Conservation (phyloP, 1,140 invertebrate genomes). For the Drosophila oshimai region DNA sequence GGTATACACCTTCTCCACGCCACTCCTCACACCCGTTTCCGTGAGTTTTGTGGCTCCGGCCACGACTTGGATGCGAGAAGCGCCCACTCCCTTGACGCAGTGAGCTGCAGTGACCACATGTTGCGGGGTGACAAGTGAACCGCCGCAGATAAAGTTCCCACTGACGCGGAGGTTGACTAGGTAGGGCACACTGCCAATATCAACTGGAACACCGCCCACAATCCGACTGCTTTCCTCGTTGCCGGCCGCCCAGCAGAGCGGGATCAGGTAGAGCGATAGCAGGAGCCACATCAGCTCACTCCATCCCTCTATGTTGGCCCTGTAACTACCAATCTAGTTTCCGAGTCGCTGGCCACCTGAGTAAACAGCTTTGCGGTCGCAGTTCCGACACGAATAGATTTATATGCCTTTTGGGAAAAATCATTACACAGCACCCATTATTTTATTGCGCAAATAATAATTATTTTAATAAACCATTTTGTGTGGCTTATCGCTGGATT, state of each 20-base stretch:
- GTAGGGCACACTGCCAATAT: constrained; percentile 64
- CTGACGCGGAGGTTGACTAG: constrained; percentile 56
- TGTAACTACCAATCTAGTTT: constrained; percentile 18
- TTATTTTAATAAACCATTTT: constrained; percentile 73
- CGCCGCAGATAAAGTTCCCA: constrained; percentile 61
- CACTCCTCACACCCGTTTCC: constrained; percentile 38
- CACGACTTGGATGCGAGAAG: constrained; percentile 46
- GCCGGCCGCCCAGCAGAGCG: constrained; percentile 1
- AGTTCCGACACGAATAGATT: constrained; percentile 53
- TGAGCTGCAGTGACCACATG: constrained; percentile 71
- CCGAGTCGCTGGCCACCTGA: constrained; percentile 37
- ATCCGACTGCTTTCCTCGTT: constrained; percentile 57
- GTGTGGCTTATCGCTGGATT: constrained; percentile 40
- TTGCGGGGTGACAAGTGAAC: constrained; percentile 43
- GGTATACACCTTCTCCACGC: constrained; percentile 54
- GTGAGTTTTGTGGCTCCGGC: constrained; percentile 48
- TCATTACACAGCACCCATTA: constrained; percentile 47
- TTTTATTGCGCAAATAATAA: constrained; percentile 69
- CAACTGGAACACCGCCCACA: constrained; percentile 55
- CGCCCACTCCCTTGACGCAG: constrained; percentile 61
- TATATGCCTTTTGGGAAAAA: constrained; percentile 64
- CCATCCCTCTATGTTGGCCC: constrained; percentile 22
- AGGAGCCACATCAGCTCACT: constrained; percentile 43
- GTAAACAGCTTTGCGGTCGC: constrained; percentile 30
- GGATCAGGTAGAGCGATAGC: background rate